phyloP scores from a whole-genome alignment of 2,113 vertebrate species.

The Amphilophus citrinellus region DNA sequence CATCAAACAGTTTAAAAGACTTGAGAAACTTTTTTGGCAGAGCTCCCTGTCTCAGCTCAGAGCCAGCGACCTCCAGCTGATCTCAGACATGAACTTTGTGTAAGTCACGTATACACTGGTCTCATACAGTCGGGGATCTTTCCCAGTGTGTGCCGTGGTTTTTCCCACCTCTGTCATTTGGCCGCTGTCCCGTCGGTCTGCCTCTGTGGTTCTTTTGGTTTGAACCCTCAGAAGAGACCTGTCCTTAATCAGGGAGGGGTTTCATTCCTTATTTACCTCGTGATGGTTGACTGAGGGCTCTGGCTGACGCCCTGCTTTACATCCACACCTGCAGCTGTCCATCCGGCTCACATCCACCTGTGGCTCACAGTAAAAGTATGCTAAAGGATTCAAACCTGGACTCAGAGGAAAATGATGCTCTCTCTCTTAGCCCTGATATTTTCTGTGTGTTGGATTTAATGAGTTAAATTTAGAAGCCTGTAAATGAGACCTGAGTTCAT shows the following conservation, averaged over 20 bases:
- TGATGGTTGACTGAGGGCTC: background rate
- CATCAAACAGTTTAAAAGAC: background rate
- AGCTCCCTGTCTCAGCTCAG: background rate
- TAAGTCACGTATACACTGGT: background rate
- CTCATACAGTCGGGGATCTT: background rate
- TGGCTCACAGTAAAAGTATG: background rate
- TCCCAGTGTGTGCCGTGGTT: constrained; percentile 27
- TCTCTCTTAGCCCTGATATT: background rate
- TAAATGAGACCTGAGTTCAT: background rate
- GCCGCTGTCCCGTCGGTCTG: background rate
- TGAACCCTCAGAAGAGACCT: background rate
- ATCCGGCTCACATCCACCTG: background rate
- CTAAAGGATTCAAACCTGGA: background rate
- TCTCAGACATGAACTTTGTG: background rate
- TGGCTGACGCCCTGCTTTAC: background rate
- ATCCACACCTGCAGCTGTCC: background rate
- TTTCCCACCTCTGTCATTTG: constrained; percentile 48
- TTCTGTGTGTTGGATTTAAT: background rate
- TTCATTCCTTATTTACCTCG: constrained; percentile 27
- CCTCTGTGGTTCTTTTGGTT: constrained; percentile 31
- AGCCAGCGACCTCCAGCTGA: background rate
- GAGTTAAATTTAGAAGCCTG: background rate
- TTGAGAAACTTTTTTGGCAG: background rate
- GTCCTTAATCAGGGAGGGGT: background rate
- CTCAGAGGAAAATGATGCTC: background rate